Conservation (phyloP, 2,797 vertebrate species). For the Alca torda region DNA sequence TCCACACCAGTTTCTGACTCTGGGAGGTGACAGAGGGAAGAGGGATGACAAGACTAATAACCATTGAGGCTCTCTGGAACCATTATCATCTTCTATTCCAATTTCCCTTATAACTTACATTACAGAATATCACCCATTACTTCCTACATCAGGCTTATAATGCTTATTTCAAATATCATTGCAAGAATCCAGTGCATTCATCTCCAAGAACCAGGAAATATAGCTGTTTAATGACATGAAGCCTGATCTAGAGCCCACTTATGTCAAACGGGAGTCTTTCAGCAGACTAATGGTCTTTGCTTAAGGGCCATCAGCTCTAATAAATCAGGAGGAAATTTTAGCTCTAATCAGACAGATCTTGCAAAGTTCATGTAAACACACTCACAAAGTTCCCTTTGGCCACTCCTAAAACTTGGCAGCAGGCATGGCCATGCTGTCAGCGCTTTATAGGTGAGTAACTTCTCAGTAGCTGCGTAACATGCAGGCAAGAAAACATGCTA, state of each 20-base stretch:
- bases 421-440: not conserved
- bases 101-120: not conserved
- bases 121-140: not conserved
- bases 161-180: not conserved
- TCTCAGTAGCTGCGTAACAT: not conserved
- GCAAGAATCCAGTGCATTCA: not conserved
- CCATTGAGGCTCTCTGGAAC: not conserved
- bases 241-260: conserved; percentile 11
- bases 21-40: not conserved
- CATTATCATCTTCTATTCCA: not conserved
- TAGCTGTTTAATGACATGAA: not conserved
- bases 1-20: not conserved
- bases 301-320: not conserved
- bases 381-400: not conserved
- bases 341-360: not conserved
- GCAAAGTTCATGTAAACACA: not conserved
- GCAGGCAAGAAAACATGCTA: not conserved
- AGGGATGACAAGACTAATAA: not conserved
- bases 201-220: not conserved
- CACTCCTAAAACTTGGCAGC: not conserved
- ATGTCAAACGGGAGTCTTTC: not conserved
- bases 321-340: not conserved
- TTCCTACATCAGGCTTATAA: not conserved
- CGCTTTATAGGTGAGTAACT: not conserved
- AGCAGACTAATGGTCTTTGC: not conserved